Evolutionary conservation across 2,888 invertebrate species (phyloP).

Genomic region (Lochmaea crataegi): DNA sequence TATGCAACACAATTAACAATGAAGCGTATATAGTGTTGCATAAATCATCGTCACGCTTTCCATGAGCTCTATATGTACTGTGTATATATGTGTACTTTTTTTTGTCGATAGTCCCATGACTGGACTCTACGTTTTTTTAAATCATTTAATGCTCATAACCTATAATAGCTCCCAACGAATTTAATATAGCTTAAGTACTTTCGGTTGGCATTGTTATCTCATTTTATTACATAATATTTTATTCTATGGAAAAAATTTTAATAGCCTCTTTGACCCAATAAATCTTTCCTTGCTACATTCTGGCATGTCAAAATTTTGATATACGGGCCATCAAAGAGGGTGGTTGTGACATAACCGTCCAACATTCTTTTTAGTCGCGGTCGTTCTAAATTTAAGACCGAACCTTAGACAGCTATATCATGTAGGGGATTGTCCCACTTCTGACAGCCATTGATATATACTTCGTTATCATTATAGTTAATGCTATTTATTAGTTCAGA

Average conservation of each 20-base stretch:
- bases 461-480: too few relatives aligned
- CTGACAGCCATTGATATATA: constrained; percentile 4
- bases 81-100: too few relatives aligned
- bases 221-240: constrained; percentile 9
- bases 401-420: background rate
- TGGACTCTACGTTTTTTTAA: too few relatives aligned
- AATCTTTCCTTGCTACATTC: constrained; percentile 12
- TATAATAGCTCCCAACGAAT: background rate
- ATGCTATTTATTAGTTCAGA: too few relatives aligned
- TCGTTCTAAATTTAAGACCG: background rate
- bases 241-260: background rate
- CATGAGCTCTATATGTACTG: too few relatives aligned
- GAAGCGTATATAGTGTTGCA: too few relatives aligned
- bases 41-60: too few relatives aligned
- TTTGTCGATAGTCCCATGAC: too few relatives aligned
- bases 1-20: too few relatives aligned
- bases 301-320: constrained; percentile 61
- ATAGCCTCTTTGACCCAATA: constrained; percentile 10
- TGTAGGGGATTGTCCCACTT: background rate
- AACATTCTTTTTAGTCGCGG: constrained; percentile 7
- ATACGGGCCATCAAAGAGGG: constrained; percentile 60
- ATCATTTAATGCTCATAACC: background rate
- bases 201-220: background rate
- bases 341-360: constrained; percentile 48
- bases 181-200: background rate